Percentiles rank a stretch among this genome's conserved stretches.
Conservation (phyloP, 2,797 vertebrate genomes). For the Fistularia commersonii region DNA sequence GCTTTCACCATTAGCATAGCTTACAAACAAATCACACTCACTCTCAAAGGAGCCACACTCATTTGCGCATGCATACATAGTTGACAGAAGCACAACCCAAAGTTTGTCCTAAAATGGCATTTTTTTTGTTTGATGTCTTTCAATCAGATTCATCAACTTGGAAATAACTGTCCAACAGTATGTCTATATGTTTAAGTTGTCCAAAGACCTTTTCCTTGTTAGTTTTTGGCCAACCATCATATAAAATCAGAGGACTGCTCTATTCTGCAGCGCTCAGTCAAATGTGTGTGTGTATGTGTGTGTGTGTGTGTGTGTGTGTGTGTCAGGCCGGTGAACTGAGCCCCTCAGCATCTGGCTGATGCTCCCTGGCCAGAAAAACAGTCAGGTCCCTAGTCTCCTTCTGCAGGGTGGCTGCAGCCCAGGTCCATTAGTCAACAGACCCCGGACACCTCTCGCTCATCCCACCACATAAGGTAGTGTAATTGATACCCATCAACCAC, state of each 20-base stretch:
- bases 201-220: not conserved
- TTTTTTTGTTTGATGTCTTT: not conserved
- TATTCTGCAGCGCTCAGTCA: slow-evolving; percentile 17
- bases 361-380: slow-evolving; percentile 59
- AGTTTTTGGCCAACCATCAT: slow-evolving; percentile 1
- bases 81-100: not conserved
- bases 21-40: slow-evolving; percentile 71
- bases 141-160: no score
- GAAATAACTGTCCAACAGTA: no score
- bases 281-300: slow-evolving; percentile 16
- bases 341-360: slow-evolving; percentile 67
- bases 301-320: slow-evolving; percentile 29
- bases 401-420: slow-evolving; percentile 62
- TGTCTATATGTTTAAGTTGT: not conserved
- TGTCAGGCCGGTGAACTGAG: slow-evolving; percentile 52
- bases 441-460: slow-evolving; percentile 64
- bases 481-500: slow-evolving; percentile 71
- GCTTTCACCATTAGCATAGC: slow-evolving; percentile 70
- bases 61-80: slow-evolving; percentile 12
- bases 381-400: slow-evolving; percentile 51
- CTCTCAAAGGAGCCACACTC: slow-evolving; percentile 26
- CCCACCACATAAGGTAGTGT: slow-evolving; percentile 70
- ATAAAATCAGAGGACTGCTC: slow-evolving; percentile 7
- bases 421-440: slow-evolving; percentile 72
- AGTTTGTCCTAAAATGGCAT: not conserved